Base-by-base conservation (phyloP, 1,140 invertebrate genomes). In the Calephelis nemesis region DNA sequence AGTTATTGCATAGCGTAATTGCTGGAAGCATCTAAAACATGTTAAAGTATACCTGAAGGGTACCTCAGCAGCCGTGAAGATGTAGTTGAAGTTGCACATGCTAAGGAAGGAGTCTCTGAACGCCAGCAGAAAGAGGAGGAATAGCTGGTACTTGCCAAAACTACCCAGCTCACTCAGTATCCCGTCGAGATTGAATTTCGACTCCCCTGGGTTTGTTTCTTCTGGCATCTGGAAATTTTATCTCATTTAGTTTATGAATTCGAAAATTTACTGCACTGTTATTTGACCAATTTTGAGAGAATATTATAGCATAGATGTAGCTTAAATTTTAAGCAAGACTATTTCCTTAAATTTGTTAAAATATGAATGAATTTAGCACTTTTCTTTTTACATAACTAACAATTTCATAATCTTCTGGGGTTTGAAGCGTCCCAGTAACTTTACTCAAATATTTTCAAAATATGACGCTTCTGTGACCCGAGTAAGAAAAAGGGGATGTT, bases 41-140 rank as follows among this genome's bases (percentile, higher is more conserved):
- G 15, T 47, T n/a, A 60, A n/a, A 60, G 64, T 62, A 89, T 63
- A 91, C 88, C 86, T 87, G 73, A 79, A 84, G 9, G 72, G 50
- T 0, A 88, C 87, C 12, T 88, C 87, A 7, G 82, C 76, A 0
- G 87, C 87, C 0, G 85, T 83, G 74, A 91, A 91, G 6, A 91
- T 81, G 66, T 87, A 91, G 66, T 91, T 87, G 49, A 83, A 88
- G 69, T 91, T 91, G 74, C 88, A 91, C 88, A 91, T 91, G 73
- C 65, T 81, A 62, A 91, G 83, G 74, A 91, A 91, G 69, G 87
- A 86, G 79, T 91, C 88, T 5, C 88, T 72, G 78, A 91, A 91
- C 72, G 86, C 84, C 15, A 91, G 81, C 15, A 91, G 79, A 7
- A 90, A 63, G 45, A 91, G 79, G 70, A 91, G 75, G 63, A 91